Percentiles rank a stretch among this genome's conserved stretches.
These are phyloP conservation scores for Terrapene triunguis DNA, from an alignment of 2,113 vertebrate species.

Conservation along the genomic window DNA sequence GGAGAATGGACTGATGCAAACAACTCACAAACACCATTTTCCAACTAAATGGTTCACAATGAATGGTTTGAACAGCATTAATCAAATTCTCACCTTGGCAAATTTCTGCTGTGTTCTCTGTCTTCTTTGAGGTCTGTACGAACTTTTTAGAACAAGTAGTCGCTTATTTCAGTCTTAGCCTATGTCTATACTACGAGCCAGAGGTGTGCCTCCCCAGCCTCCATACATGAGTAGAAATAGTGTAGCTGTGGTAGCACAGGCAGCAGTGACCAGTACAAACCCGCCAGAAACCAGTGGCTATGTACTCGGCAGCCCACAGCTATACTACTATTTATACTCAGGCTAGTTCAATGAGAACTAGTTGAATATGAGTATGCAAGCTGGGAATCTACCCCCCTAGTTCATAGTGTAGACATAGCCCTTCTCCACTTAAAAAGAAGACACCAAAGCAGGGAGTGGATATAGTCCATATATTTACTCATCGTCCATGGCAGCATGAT, in stretches of 20 bases:
- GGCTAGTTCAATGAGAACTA: neutral
- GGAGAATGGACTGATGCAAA: neutral
- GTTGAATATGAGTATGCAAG: neutral
- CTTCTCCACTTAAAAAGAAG: constrained; percentile 36
- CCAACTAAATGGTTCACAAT: neutral
- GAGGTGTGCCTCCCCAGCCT: neutral
- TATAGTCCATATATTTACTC: constrained; percentile 11
- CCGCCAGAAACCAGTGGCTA: neutral
- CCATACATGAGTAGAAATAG: neutral
- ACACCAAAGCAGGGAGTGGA: neutral
- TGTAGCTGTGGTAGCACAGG: neutral
- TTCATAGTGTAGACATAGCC: neutral
- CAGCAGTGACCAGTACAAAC: neutral
- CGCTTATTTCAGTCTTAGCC: neutral
- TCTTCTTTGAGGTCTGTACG: neutral
- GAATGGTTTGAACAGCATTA: neutral
- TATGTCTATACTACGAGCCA: neutral
- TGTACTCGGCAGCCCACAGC: neutral
- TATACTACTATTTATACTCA: neutral
- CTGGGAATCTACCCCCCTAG: neutral
- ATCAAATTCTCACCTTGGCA: neutral
- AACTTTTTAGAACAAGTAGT: neutral
- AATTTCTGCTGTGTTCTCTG: neutral
- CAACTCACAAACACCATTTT: neutral
- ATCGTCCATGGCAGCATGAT: constrained; percentile 2